phyloP scores from a whole-genome alignment of 2,113 vertebrate species.

The Ctenodactylus gundi region DNA sequence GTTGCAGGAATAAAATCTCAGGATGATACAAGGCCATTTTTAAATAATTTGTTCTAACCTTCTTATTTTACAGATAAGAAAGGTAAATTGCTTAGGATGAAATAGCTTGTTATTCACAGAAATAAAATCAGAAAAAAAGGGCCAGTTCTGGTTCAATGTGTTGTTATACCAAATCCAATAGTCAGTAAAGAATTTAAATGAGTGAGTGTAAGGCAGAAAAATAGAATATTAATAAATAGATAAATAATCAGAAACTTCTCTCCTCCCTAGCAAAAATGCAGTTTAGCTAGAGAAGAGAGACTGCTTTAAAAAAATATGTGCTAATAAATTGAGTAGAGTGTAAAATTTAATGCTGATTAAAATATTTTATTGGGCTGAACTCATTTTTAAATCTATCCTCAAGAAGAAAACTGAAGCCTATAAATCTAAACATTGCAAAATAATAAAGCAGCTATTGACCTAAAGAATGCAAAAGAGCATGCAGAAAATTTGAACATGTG shows the following conservation, averaged over 20 bases:
- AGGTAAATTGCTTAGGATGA: slow-evolving; percentile 34
- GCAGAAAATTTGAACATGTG: slow-evolving; percentile 35
- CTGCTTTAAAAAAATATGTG: slow-evolving; percentile 33
- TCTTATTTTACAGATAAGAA: slow-evolving; percentile 27
- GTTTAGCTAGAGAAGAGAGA: slow-evolving; percentile 48
- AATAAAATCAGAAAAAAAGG: not conserved
- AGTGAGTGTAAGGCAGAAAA: slow-evolving; percentile 13
- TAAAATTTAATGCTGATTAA: slow-evolving; percentile 70
- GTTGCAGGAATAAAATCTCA: not conserved
- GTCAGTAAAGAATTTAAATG: slow-evolving; percentile 33
- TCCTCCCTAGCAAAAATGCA: slow-evolving; percentile 6
- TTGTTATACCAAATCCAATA: slow-evolving; percentile 15
- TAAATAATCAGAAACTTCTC: not conserved
- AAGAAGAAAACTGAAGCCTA: slow-evolving; percentile 49
- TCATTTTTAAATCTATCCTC: slow-evolving; percentile 59
- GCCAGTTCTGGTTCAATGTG: not conserved
- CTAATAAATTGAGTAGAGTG: slow-evolving; percentile 40
- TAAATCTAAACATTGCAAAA: slow-evolving; percentile 60
- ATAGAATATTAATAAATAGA: not conserved
- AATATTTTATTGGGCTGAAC: slow-evolving; percentile 61
- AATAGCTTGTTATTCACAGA: slow-evolving; percentile 24
- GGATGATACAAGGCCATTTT: not conserved
- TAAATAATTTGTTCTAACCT: not conserved
- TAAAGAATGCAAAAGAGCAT: slow-evolving; percentile 44
- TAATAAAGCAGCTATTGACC: slow-evolving; percentile 60